Evolutionary conservation across 2,797 vertebrate genomes (phyloP).

Genomic region (Pteropus rufus): DNA sequence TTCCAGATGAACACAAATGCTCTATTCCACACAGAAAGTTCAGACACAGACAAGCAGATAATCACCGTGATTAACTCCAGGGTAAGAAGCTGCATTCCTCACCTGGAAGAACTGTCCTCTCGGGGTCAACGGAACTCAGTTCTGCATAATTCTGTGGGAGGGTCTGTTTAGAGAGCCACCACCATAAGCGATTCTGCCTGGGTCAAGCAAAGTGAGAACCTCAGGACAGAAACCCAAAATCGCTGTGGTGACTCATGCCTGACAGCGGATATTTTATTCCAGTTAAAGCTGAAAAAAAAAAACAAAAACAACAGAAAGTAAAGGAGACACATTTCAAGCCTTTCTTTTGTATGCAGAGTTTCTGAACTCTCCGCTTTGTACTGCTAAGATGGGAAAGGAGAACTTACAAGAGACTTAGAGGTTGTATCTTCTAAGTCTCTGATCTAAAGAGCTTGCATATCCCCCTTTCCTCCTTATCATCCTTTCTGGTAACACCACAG

Average conservation of each 20-base stretch:
- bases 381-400: neutral
- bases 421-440: neutral
- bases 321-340: neutral
- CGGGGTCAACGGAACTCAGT: neutral
- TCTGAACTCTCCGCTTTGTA: neutral
- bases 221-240: neutral
- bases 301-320: neutral
- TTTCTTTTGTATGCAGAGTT: neutral
- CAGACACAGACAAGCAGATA: neutral
- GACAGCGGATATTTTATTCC: neutral
- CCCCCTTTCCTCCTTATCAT: neutral
- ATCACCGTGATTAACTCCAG: neutral
- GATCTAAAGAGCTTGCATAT: neutral
- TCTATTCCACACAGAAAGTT: neutral
- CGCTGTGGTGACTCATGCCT: neutral
- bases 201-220: neutral
- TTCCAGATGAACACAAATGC: conserved; percentile 37
- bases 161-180: neutral
- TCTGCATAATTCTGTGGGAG: neutral
- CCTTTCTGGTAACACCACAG: neutral
- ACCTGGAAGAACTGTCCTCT: neutral
- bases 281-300: neutral
- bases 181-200: no score
- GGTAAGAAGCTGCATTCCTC: neutral
- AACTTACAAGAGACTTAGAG: neutral